Evolutionary conservation across 2,113 vertebrate species (phyloP).

Genomic region (Capreolus pygargus): DNA sequence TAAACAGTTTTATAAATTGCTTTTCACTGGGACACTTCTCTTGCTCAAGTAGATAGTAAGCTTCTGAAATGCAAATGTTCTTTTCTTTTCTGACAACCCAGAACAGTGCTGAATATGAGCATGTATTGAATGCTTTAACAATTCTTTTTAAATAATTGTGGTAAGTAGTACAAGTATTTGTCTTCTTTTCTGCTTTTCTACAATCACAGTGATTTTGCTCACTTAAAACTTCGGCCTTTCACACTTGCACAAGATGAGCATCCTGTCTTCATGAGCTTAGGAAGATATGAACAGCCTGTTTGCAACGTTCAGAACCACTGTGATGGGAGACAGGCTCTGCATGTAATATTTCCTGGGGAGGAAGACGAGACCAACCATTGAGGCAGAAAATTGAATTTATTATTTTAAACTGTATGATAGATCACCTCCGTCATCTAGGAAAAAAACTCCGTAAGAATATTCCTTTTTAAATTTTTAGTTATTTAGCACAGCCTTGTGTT

Average conservation of each 20-base stretch:
- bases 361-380: conserved; percentile 28
- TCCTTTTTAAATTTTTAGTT: conserved; percentile 46
- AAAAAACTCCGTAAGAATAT: not conserved
- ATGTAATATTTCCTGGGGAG: not conserved
- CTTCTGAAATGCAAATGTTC: not conserved
- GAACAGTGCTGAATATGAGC: not conserved
- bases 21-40: not conserved
- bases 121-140: rapidly evolving
- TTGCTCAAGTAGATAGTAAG: not conserved
- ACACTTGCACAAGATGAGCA: rapidly evolving
- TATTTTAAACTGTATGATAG: conserved; percentile 58
- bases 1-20: not conserved
- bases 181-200: not conserved
- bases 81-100: not conserved
- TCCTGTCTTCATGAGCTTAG: not conserved
- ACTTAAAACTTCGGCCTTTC: conserved; percentile 18
- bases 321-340: not conserved
- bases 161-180: not conserved
- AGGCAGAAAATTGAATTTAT: conserved; percentile 65
- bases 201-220: not conserved
- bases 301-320: conserved; percentile 6
- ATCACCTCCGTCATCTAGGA: conserved; percentile 60
- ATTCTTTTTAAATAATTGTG: not conserved
- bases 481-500: conserved; percentile 66
- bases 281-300: not conserved